Conservation (phyloP, 2,888 invertebrate species). For the Melieria picta region DNA sequence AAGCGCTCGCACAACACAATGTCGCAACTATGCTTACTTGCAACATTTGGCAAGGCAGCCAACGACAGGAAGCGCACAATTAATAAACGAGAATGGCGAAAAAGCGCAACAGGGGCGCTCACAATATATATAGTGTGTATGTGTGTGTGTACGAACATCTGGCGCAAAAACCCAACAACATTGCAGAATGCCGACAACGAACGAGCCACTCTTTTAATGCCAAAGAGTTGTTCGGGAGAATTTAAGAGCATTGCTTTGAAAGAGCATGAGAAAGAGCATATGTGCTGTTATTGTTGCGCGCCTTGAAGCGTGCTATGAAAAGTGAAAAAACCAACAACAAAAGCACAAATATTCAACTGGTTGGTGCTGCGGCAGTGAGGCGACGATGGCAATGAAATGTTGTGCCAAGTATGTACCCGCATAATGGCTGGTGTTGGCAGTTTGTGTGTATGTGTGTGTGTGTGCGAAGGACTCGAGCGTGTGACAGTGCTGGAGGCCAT, state of each 20-base stretch:
- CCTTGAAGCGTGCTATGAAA: constrained; percentile 14
- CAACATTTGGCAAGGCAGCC: too few relatives aligned
- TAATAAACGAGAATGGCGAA: neutral
- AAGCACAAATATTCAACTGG: constrained; percentile 26
- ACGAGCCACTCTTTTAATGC: neutral
- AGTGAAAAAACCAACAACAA: constrained; percentile 21
- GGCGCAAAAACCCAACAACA: too few relatives aligned
- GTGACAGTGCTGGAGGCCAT: constrained; percentile 7
- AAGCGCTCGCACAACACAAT: too few relatives aligned
- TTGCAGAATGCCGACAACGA: neutral
- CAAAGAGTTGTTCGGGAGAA: too few relatives aligned
- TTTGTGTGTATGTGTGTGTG: neutral
- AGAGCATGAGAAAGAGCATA: too few relatives aligned
- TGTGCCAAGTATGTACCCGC: neutral
- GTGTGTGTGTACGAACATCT: neutral
- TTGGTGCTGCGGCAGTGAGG: constrained; percentile 21
- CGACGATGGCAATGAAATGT: constrained; percentile 26
- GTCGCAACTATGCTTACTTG: too few relatives aligned
- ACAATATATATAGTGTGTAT: constrained; percentile 1
- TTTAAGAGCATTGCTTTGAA: too few relatives aligned
- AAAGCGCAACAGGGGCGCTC: constrained; percentile 31
- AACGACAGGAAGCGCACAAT: too few relatives aligned
- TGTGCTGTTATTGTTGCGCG: neutral
- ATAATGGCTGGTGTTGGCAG: neutral
- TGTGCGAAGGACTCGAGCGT: constrained; percentile 10